phyloP scores from a whole-genome alignment of 2,113 vertebrate species.

The Puma concolor region DNA sequence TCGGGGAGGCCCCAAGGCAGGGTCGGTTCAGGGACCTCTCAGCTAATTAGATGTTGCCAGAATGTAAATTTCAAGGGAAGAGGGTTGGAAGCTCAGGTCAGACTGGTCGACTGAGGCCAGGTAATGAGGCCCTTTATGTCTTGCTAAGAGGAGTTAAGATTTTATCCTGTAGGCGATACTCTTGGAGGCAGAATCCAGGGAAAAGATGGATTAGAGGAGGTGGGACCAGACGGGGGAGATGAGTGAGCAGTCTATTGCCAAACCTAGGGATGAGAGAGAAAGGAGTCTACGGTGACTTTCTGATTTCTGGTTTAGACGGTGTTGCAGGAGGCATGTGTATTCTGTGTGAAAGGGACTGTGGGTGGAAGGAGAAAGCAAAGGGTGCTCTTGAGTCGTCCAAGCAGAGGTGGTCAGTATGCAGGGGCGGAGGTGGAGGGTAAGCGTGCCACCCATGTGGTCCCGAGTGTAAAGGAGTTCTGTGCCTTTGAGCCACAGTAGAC shows the following conservation, averaged over 20 bases:
- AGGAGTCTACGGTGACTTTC: background rate
- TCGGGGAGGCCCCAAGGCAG: background rate
- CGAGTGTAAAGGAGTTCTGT: background rate
- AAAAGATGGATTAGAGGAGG: background rate
- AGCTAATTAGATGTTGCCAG: slow-evolving; percentile 59
- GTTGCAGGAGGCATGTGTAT: background rate
- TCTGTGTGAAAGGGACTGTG: background rate
- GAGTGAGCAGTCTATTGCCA: background rate
- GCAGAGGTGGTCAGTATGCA: too few relatives aligned
- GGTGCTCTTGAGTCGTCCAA: background rate
- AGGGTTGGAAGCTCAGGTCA: background rate
- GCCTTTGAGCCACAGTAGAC: background rate
- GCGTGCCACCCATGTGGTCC: background rate
- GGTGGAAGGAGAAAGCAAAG: background rate
- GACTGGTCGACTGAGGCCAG: slow-evolving; percentile 49
- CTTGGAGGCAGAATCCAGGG: background rate
- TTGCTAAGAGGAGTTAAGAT: slow-evolving; percentile 16
- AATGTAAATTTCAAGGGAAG: slow-evolving; percentile 49
- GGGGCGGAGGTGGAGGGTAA: background rate
- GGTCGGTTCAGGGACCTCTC: background rate
- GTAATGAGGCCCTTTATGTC: slow-evolving; percentile 55
- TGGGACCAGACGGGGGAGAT: background rate
- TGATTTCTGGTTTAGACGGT: background rate
- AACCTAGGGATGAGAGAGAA: background rate
- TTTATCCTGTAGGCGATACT: slow-evolving; percentile 8